Evolutionary conservation across 2,113 vertebrate genomes (phyloP).

Genomic region (Pachyramphus minor): DNA sequence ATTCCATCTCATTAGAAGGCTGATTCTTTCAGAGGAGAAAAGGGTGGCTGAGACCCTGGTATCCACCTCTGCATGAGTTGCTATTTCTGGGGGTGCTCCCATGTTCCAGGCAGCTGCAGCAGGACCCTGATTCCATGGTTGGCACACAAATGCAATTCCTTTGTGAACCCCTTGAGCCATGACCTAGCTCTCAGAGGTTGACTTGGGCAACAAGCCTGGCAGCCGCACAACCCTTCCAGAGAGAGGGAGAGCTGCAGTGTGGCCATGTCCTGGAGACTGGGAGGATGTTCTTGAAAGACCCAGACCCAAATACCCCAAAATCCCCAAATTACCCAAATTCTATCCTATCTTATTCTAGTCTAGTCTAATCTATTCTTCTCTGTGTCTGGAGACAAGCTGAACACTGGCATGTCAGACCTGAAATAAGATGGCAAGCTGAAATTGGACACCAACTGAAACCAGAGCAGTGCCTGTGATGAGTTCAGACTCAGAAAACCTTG

Average conservation of each 20-base stretch:
- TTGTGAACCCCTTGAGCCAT: not conserved
- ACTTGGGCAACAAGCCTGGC: not conserved
- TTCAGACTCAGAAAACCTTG: not conserved
- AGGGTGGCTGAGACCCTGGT: not conserved
- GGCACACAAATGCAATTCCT: not conserved
- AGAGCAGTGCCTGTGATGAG: not conserved
- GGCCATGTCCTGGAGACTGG: accelerated
- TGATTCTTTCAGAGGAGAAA: not conserved
- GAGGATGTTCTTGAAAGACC: not conserved
- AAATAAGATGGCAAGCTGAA: not conserved
- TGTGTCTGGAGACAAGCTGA: not conserved
- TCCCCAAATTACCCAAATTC: not conserved
- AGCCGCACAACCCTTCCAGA: not conserved
- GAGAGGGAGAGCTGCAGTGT: not conserved
- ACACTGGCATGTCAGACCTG: not conserved
- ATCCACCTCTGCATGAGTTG: not conserved
- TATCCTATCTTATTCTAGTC: not conserved
- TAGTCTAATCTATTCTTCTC: not conserved
- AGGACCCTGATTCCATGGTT: not conserved
- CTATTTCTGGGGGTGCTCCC: not conserved
- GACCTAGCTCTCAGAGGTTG: not conserved
- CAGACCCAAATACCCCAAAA: not conserved
- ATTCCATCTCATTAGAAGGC: not conserved
- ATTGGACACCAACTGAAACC: not conserved
- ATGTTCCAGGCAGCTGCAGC: not conserved